phyloP scores from a whole-genome alignment of 2,888 invertebrate genomes.

The Notodonta dromedarius region DNA sequence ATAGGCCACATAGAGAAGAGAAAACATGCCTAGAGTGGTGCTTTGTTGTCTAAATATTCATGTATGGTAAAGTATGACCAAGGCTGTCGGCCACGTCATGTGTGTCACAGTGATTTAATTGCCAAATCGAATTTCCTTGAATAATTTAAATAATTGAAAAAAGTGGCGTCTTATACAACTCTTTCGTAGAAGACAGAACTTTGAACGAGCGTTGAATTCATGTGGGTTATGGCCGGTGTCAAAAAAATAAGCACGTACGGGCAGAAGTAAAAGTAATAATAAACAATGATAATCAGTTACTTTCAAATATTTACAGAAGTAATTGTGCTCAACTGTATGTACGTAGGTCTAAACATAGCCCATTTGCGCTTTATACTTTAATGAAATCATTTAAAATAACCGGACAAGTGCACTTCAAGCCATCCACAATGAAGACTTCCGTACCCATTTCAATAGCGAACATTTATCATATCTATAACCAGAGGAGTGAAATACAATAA shows the following conservation, averaged over 20 bases:
- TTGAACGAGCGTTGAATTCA: not conserved
- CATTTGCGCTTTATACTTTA: too few species aligned
- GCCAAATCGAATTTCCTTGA: slow-evolving; percentile 33
- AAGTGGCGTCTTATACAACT: not conserved
- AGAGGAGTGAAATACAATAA: too few species aligned
- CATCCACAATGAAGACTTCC: too few species aligned
- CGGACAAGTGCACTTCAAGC: too few species aligned
- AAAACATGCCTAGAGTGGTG: slow-evolving; percentile 41
- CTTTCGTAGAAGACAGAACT: not conserved
- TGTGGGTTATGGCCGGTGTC: not conserved
- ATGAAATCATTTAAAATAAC: too few species aligned
- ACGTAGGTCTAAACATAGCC: too few species aligned
- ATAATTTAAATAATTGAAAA: not conserved
- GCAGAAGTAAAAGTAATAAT: not conserved
- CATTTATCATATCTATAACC: too few species aligned
- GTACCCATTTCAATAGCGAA: too few species aligned
- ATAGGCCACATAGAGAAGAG: slow-evolving; percentile 38
- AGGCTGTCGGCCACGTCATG: slow-evolving; percentile 55
- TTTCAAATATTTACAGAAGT: too few species aligned
- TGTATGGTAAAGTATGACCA: slow-evolving; percentile 58
- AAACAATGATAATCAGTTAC: too few species aligned
- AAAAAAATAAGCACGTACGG: not conserved
- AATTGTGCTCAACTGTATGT: too few species aligned
- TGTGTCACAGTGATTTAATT: slow-evolving; percentile 50
- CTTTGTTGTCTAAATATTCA: slow-evolving; percentile 61